A percentile compares a stretch with the other conserved stretches of the same genome.
These are phyloP conservation scores for Ancistrus triradiatus DNA, from an alignment of 2,113 vertebrate species.

Conservation along the genomic window DNA sequence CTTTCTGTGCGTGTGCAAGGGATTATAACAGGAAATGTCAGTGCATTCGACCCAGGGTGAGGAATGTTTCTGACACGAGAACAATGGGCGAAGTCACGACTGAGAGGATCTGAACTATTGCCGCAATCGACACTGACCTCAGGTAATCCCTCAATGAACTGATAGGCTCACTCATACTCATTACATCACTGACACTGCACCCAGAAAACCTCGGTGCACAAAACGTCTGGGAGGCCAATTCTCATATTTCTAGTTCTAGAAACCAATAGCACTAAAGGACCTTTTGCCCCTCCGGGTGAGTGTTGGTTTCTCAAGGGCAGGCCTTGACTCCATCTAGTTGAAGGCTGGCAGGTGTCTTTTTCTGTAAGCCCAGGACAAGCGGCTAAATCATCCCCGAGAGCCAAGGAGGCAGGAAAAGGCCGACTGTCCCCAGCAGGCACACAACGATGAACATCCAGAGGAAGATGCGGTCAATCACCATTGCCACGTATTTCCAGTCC, in stretches of 20 bases:
- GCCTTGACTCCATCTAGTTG: conserved; percentile 11
- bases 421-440: conserved; percentile 47
- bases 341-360: background rate
- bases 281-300: background rate
- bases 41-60: conserved; percentile 19
- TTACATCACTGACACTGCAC: conserved; percentile 10
- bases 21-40: conserved; percentile 40
- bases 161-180: conserved; percentile 11
- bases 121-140: conserved; percentile 24
- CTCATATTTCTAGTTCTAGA: conserved; percentile 4
- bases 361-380: conserved; percentile 8
- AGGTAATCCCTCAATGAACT: conserved; percentile 20
- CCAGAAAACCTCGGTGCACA: conserved; percentile 9
- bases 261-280: background rate
- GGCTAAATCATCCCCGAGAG: conserved; percentile 47
- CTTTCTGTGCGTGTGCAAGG: conserved; percentile 9
- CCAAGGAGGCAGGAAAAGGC: conserved; percentile 49
- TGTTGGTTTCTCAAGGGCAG: conserved; percentile 3
- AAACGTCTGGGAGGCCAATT: conserved; percentile 21
- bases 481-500: conserved; percentile 50
- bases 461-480: conserved; percentile 51
- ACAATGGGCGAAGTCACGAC: conserved; percentile 15
- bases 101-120: conserved; percentile 31
- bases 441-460: conserved; percentile 53
- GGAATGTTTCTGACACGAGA: conserved; percentile 6